A percentile compares a stretch with the other conserved stretches of the same genome.
phyloP scores from a whole-genome alignment of 2,888 invertebrate genomes.

The Malthinus flaveolus region DNA sequence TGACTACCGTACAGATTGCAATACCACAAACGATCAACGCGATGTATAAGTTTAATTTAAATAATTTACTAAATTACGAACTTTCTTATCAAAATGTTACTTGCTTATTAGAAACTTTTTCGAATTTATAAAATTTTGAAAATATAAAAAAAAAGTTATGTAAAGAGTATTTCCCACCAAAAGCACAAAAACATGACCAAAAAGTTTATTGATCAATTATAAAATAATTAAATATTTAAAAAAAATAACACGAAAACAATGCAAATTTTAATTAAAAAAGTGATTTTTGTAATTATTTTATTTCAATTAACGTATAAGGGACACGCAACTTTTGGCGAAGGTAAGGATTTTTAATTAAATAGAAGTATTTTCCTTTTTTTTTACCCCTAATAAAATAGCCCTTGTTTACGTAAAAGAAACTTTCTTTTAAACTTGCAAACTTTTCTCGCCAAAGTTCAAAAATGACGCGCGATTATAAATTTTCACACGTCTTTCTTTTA shows the following conservation, averaged over 20 bases:
- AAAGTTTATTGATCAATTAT: neutral
- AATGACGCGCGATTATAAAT: too few relatives aligned
- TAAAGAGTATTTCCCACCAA: too few relatives aligned
- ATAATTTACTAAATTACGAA: neutral
- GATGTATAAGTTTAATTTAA: constrained; percentile 12
- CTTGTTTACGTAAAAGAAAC: too few relatives aligned
- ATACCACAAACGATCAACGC: constrained; percentile 18
- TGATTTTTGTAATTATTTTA: constrained; percentile 7
- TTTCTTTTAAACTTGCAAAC: too few relatives aligned
- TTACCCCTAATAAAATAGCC: too few relatives aligned
- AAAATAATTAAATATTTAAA: neutral
- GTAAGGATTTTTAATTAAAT: constrained; percentile 6
- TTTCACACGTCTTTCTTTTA: too few relatives aligned
- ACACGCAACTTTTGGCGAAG: constrained; percentile 11
- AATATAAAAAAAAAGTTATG: too few relatives aligned
- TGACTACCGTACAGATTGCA: constrained; percentile 20
- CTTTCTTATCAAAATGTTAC: neutral
- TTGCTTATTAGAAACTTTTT: neutral
- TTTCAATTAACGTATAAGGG: constrained; percentile 9
- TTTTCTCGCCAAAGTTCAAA: too few relatives aligned
- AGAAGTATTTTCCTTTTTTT: too few relatives aligned
- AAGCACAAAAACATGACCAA: neutral
- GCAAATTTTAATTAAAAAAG: constrained; percentile 13
- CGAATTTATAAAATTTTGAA: too few relatives aligned
- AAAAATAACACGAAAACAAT: constrained; percentile 1